A percentile compares a stretch with the other conserved stretches of the same genome.
Evolutionary conservation across 2,888 invertebrate genomes (phyloP).

Genomic region (Buathra laborator): DNA sequence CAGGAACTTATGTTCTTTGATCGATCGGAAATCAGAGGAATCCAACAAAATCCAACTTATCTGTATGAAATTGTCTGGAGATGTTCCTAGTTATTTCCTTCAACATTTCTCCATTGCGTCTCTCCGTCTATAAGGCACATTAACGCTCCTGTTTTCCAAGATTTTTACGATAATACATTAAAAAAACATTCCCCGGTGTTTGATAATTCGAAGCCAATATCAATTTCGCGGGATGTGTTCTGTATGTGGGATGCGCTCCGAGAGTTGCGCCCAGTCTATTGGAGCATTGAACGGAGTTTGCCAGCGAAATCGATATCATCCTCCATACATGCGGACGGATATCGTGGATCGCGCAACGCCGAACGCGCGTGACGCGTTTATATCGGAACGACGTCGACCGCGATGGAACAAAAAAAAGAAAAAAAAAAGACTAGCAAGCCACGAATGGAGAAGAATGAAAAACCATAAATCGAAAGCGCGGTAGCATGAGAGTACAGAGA

Average conservation of each 20-base stretch:
- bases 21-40: too few species aligned
- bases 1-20: too few species aligned
- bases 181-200: not conserved
- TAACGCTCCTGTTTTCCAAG: too few species aligned
- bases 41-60: too few species aligned
- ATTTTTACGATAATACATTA: not conserved
- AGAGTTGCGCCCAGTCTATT: not conserved
- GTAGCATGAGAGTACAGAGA: slow-evolving; percentile 45
- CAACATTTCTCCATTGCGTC: too few species aligned
- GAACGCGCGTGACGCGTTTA: slow-evolving; percentile 61
- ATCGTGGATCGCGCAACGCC: slow-evolving; percentile 65
- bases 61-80: too few species aligned
- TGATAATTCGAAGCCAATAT: not conserved
- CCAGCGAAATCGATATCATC: slow-evolving; percentile 39
- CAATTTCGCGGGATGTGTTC: not conserved
- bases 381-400: slow-evolving; percentile 26
- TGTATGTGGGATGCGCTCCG: not conserved
- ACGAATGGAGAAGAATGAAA: slow-evolving; percentile 58
- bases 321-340: slow-evolving; percentile 52
- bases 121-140: too few species aligned
- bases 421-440: slow-evolving; percentile 23
- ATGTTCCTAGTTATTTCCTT: too few species aligned
- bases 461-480: slow-evolving; percentile 54
- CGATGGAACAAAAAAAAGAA: slow-evolving; percentile 17
- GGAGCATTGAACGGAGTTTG: slow-evolving; percentile 2